Percentiles rank a stretch among this genome's conserved stretches.
phyloP scores from a whole-genome alignment of 2,888 invertebrate genomes.

The Julus scanicus region DNA sequence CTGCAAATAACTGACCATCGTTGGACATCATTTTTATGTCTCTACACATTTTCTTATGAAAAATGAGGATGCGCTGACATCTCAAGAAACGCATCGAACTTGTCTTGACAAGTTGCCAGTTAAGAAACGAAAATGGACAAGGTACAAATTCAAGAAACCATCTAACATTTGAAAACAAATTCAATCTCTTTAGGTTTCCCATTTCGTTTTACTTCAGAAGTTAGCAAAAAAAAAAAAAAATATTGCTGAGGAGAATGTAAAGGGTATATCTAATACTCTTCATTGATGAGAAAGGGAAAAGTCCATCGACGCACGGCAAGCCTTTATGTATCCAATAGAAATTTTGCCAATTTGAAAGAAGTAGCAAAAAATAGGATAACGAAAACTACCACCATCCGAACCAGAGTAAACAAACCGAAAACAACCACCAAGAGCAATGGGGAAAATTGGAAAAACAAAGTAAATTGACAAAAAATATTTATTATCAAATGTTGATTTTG shows the following conservation, averaged over 20 bases:
- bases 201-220: constrained; percentile 7
- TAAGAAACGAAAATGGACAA: constrained; percentile 33
- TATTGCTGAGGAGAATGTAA: constrained; percentile 15
- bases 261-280: constrained; percentile 13
- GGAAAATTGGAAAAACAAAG: constrained; percentile 26
- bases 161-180: constrained; percentile 25
- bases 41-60: neutral
- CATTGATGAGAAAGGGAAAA: constrained; percentile 19
- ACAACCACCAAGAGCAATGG: neutral
- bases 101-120: constrained; percentile 32
- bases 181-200: constrained; percentile 25
- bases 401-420: constrained; percentile 1
- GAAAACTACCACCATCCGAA: neutral
- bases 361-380: neutral
- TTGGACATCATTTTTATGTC: neutral
- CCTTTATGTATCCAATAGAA: constrained; percentile 27
- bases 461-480: constrained; percentile 18
- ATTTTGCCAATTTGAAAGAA: constrained; percentile 8
- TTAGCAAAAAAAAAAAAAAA: neutral
- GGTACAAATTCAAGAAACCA: constrained; percentile 28
- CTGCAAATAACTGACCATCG: neutral
- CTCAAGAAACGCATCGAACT: neutral
- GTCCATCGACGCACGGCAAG: neutral
- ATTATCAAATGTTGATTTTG: constrained; percentile 4
- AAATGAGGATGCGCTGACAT: constrained; percentile 7